Conservation (phyloP, 2,888 invertebrate species). For the Phymatocera aterrima region DNA sequence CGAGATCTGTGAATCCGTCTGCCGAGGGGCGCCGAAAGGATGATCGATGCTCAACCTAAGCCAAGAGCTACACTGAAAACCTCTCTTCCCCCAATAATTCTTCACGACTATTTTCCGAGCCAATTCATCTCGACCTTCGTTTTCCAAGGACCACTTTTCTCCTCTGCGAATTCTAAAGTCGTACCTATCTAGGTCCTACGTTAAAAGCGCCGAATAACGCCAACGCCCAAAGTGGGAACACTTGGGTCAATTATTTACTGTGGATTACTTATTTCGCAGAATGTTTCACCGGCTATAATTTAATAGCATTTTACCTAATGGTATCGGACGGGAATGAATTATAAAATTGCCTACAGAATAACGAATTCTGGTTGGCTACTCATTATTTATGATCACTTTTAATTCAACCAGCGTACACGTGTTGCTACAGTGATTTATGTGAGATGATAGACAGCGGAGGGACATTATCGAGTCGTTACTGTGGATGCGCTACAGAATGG, state of each 20-base stretch:
- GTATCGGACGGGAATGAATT: background rate
- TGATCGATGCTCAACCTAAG: conserved; percentile 62
- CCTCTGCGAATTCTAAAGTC: background rate
- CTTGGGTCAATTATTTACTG: too few relatives aligned
- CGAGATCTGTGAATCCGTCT: conserved; percentile 43
- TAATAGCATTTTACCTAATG: background rate
- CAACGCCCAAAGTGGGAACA: background rate
- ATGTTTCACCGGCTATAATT: background rate
- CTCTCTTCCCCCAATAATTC: conserved; percentile 56
- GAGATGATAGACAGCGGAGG: background rate
- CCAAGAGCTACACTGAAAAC: conserved; percentile 67
- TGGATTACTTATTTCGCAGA: background rate
- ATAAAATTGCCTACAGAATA: background rate
- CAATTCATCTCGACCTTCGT: conserved; percentile 33
- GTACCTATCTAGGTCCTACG: background rate
- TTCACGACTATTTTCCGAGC: conserved; percentile 34
- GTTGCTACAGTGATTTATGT: too few relatives aligned
- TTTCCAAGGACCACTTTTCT: conserved; percentile 17
- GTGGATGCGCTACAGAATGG: background rate
- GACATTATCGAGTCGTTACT: background rate
- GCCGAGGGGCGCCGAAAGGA: conserved; percentile 52
- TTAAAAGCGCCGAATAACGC: conserved; percentile 17
- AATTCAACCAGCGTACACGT: background rate
- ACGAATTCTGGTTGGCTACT: background rate
- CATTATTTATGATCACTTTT: background rate